Percentiles rank a stretch among this genome's conserved stretches.
Evolutionary conservation across 2,113 vertebrate genomes (phyloP).

Genomic region (Rhynchomys soricoides): DNA sequence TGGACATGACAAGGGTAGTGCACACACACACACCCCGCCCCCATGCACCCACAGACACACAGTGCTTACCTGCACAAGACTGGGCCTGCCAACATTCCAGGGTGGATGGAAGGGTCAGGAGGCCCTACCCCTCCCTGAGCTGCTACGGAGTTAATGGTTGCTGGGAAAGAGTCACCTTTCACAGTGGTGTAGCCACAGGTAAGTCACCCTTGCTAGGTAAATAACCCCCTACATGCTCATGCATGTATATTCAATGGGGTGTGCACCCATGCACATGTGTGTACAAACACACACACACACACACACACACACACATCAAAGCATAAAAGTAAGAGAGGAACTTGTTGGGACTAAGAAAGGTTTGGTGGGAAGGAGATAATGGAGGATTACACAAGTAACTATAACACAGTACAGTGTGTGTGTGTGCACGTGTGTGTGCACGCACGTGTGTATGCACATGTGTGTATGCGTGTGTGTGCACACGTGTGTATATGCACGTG

Average conservation of each 20-base stretch:
- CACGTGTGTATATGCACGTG: too few relatives aligned
- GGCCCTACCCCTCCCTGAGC: not conserved
- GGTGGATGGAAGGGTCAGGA: not conserved
- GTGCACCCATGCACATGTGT: accelerated
- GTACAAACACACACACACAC: not conserved
- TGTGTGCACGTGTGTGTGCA: too few relatives aligned
- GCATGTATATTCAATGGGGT: not conserved
- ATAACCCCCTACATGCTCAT: not conserved
- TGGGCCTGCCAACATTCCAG: not conserved
- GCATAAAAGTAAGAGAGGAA: not conserved
- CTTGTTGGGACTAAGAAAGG: not conserved
- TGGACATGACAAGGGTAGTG: not conserved
- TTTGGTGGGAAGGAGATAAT: not conserved
- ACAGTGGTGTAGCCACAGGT: not conserved
- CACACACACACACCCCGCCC: too few relatives aligned
- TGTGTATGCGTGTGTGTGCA: not conserved
- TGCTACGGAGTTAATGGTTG: too few relatives aligned
- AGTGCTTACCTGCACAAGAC: not conserved
- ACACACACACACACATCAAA: not conserved
- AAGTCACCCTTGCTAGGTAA: not conserved
- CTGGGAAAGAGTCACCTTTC: not conserved
- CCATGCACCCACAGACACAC: not conserved
- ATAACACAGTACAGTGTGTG: not conserved
- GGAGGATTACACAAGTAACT: not conserved
- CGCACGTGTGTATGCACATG: too few relatives aligned